A percentile compares a stretch with the other conserved stretches of the same genome.
Evolutionary conservation across 2,113 vertebrate species (phyloP).

Genomic region (Gulo gulo): DNA sequence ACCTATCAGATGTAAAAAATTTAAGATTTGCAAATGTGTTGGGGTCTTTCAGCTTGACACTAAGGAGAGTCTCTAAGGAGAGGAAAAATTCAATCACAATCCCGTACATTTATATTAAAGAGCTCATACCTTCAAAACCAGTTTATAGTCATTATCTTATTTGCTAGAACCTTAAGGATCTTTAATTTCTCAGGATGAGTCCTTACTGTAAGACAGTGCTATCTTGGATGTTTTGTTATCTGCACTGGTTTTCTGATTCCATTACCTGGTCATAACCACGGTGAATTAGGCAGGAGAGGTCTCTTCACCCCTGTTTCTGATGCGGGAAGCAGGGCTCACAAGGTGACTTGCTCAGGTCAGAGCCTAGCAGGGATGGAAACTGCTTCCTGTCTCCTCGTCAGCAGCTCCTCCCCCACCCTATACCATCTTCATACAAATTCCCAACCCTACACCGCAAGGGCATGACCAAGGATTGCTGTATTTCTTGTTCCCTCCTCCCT

Average conservation of each 20-base stretch:
- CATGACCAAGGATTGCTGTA: not conserved
- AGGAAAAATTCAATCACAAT: not conserved
- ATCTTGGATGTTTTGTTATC: accelerated
- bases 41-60: not conserved
- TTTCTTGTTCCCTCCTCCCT: too few species aligned
- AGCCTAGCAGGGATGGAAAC: not conserved
- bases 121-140: not conserved
- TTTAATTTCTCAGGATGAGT: not conserved
- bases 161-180: not conserved
- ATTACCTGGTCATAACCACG: accelerated
- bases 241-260: not conserved
- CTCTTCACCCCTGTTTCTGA: not conserved
- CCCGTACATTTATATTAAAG: not conserved
- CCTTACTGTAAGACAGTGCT: accelerated
- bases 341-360: too few species aligned
- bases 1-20: too few species aligned
- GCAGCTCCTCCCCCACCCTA: accelerated
- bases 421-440: accelerated
- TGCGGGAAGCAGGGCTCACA: too few species aligned
- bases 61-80: not conserved
- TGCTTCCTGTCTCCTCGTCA: not conserved
- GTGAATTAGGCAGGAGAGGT: not conserved
- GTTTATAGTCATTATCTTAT: not conserved
- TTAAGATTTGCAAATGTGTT: not conserved
- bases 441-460: accelerated